Evolutionary conservation across 1,140 invertebrate genomes (phyloP), one percentile per base, ranked within the genome.

Genomic region (Pissodes strobi): DNA sequence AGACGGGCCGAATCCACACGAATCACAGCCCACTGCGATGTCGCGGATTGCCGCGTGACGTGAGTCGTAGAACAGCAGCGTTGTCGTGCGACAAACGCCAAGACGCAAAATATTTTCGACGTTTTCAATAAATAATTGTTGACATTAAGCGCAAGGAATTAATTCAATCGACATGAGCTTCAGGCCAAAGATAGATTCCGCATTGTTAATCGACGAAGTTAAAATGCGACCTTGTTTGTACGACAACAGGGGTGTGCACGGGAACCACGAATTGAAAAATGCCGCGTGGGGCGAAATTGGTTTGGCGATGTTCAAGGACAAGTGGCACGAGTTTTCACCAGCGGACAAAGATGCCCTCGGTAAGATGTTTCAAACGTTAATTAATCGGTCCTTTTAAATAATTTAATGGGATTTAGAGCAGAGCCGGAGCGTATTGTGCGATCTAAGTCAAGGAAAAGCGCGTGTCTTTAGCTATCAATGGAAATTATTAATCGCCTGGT

Each of bases 191-290:
- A 63, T 70, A n/a, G 57, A 69, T 49, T 23, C 67, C 0, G 19
- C 60, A 22, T 18, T 38, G 3, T 34, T 73, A 8, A 71, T 71
- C 8, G 60, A 69, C 23, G 71, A 73, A 63, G 68, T 73, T 22
- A 67, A 71, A 46, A 71, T 68, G 19, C 39, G 70, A n/a, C 68
- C 69, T 2, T 41, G 64, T 18, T 34, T 73, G n/a, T 73, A 73
- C 49, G 69, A 69, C 30, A 15, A 27, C 6, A 56, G 38, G 22
- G 49, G 25, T 10, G 52, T 19, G 21, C 55, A 61, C 22, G 58
- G 48, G 2, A 62, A 68, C 18, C 27, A 48, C n/a, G 59, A 59
- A 27, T n/a, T 55, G 43, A 67, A 69, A 39, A 68, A 55, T 23
- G 43, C 53, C 17, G 48, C 61, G 0, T 73, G 71, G 71, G 65